Evolutionary conservation across 2,888 invertebrate species (phyloP).

Genomic region (Dusona sp.): DNA sequence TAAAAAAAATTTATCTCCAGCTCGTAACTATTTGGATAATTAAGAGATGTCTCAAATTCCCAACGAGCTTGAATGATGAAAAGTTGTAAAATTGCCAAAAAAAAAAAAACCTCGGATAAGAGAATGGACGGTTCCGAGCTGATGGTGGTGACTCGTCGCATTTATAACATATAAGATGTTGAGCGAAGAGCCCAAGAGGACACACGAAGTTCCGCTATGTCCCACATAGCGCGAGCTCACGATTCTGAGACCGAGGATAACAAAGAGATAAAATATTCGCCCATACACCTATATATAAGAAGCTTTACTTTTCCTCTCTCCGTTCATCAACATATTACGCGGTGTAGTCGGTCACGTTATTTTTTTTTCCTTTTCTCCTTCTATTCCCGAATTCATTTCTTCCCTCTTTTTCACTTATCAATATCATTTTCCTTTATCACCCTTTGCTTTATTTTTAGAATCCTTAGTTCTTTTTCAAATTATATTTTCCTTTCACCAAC

Average conservation of each 20-base stretch:
- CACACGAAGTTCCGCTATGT: conserved; percentile 82
- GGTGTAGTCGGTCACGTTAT: conserved; percentile 35
- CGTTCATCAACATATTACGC: conserved; percentile 23
- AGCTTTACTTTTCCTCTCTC: neutral
- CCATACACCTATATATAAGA: neutral
- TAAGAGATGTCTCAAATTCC: neutral
- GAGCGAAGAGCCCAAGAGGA: conserved; percentile 53
- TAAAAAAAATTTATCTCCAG: neutral
- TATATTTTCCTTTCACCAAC: neutral
- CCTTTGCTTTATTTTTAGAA: neutral
- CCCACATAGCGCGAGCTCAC: conserved; percentile 77
- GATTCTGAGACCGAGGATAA: conserved; percentile 74
- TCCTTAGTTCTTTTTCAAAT: neutral
- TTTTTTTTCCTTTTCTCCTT: conserved; percentile 13
- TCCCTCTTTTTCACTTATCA: neutral
- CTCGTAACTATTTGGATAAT: neutral
- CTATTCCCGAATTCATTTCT: neutral
- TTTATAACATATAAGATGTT: conserved; percentile 43
- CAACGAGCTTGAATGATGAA: neutral
- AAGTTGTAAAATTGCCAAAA: neutral
- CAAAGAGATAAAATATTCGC: conserved; percentile 4
- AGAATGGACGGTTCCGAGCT: conserved; percentile 24
- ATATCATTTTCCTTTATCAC: neutral
- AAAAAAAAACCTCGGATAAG: neutral
- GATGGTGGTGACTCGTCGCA: conserved; percentile 28